Percentiles rank a stretch among this genome's conserved stretches.
phyloP scores from a whole-genome alignment of 2,888 invertebrate species.

The Eupithecia insigniata region DNA sequence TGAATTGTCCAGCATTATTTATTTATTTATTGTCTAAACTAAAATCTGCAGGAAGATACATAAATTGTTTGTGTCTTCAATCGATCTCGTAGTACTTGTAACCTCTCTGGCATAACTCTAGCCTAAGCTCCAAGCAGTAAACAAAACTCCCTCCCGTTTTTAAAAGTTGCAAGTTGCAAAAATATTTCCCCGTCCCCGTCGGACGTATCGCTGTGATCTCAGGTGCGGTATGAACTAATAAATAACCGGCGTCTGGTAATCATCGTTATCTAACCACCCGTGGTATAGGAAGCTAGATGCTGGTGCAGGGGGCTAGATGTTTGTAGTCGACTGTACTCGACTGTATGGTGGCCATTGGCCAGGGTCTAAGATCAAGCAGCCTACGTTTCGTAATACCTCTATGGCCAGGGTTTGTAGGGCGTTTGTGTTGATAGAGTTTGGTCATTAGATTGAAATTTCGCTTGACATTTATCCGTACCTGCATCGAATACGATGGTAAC shows the following conservation, averaged over 20 bases:
- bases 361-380: no score
- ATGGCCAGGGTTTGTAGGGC: background rate
- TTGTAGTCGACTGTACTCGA: background rate
- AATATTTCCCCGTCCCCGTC: constrained; percentile 18
- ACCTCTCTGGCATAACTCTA: background rate
- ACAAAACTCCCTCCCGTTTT: background rate
- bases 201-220: constrained; percentile 45
- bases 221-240: constrained; percentile 61
- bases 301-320: constrained; percentile 9
- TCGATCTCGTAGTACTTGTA: background rate
- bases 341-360: background rate
- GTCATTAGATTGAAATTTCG: background rate
- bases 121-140: background rate
- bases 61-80: background rate
- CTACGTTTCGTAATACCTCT: no score
- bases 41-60: no score
- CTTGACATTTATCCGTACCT: background rate
- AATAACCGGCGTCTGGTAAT: constrained; percentile 60
- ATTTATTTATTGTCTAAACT: no score
- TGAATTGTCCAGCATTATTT: no score
- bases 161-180: constrained; percentile 12
- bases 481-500: background rate
- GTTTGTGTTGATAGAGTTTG: background rate
- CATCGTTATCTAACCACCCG: constrained; percentile 59
- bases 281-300: constrained; percentile 47